Conservation (phyloP, 2,113 vertebrate species). For the Sturnira hondurensis region DNA sequence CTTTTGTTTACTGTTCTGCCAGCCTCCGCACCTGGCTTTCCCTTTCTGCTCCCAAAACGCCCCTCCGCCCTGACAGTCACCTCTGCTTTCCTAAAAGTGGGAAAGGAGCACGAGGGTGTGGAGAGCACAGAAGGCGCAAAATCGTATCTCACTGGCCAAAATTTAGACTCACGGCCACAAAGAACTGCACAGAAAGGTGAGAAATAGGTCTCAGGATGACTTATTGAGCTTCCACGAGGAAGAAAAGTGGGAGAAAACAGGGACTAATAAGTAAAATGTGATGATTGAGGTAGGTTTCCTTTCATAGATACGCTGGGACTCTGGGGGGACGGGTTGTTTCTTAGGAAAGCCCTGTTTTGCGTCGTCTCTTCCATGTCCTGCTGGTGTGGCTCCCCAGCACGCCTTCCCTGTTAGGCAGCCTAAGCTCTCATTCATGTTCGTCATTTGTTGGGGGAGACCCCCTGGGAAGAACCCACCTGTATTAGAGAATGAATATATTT, state of each 20-base stretch:
- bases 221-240: not conserved
- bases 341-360: not conserved
- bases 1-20: not conserved
- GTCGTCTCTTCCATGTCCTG: not conserved
- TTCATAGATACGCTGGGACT: not conserved
- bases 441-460: not conserved
- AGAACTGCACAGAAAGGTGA: not conserved
- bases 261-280: not conserved
- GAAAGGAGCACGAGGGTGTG: not conserved
- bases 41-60: not conserved
- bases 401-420: not conserved
- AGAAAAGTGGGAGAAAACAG: not conserved
- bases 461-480: conserved; percentile 14
- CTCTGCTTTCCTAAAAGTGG: not conserved
- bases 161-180: not conserved
- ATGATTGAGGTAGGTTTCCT: not conserved
- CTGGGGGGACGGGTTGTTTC: not conserved
- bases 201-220: not conserved
- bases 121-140: not conserved
- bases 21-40: not conserved
- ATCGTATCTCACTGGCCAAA: not conserved
- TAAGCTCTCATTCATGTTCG: not conserved
- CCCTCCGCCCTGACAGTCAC: not conserved
- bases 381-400: rapidly evolving
- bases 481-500: not conserved